Base-by-base conservation (phyloP, 2,113 vertebrate species). In the Gallinago undulata region DNA sequence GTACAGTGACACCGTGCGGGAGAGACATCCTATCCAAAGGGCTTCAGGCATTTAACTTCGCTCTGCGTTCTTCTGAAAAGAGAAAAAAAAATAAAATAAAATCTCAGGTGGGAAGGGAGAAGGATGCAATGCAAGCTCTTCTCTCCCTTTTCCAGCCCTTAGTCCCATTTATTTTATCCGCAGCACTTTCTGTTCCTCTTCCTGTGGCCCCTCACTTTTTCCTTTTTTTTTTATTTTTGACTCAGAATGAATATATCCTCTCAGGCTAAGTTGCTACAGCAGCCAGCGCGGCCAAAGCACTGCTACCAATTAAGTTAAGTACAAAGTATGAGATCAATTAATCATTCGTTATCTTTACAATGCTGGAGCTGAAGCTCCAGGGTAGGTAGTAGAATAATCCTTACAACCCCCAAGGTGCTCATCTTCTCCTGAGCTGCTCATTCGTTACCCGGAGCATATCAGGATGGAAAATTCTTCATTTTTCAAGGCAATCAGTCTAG, bases 261-360 rank as follows among this genome's bases (percentile, higher is more conserved):
- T 68, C 70, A 93, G 82, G 66, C n/a, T 85, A 89, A 72, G 69
- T 45, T 56, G 24, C 63, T 48, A 77, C 10, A 13, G 75, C 82
- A 93, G 95, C 67, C 91, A 94, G 11, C 9, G 43, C 9, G 5
- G 64, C 84, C 94, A 94, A 95, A 96, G 64, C 55, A 39, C 94
- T 83, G 94, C 57, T 95, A 87, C 84, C 96, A 94, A 94, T 96
- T 97, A 97, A 73, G 47, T 56, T 87, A 97, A 94, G 95, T 93
- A 96, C 80, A 84, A 96, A 97, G 79, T 91, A 94, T 89, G 86
- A 94, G 84, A 73, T 59, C 94, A 97, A 95, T 94, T 97, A 93
- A 94, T 97, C 96, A 97, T 97, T 87, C 68, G 81, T 90, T 97
- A 82, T 56, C 90, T 93, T 94, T 86, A 84, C 70, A 72, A 62